Conservation (phyloP, 2,113 vertebrate genomes). For the Indicator maculatus region DNA sequence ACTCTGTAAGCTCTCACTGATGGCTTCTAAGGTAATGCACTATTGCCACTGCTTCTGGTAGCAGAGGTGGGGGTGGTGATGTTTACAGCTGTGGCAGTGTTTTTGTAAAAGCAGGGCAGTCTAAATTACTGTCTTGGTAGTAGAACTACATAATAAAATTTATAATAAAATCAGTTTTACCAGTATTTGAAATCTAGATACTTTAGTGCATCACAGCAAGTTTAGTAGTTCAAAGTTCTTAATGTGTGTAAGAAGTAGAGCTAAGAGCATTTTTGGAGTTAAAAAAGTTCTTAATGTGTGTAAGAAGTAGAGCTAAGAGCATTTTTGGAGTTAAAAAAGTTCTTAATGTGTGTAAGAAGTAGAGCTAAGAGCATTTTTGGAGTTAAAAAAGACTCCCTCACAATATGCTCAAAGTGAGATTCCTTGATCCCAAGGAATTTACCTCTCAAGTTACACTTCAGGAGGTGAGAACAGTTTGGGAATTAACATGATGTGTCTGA, state of each 20-base stretch:
- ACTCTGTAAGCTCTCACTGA: neutral
- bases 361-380: neutral
- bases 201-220: neutral
- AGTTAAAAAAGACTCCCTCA: neutral
- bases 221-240: neutral
- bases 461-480: neutral
- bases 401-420: neutral
- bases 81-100: neutral
- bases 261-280: neutral
- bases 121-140: neutral
- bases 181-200: neutral
- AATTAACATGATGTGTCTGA: neutral
- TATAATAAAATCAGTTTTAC: neutral
- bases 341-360: neutral
- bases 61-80: accelerated
- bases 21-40: accelerated
- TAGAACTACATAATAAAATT: neutral
- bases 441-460: neutral
- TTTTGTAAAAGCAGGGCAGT: neutral
- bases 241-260: neutral
- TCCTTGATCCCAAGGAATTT: neutral
- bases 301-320: neutral
- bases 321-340: no score
- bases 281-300: neutral
- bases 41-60: neutral